These are phyloP conservation scores for Okapia johnstoni DNA, from an alignment of 2,113 vertebrate genomes.

Conservation along the genomic window DNA sequence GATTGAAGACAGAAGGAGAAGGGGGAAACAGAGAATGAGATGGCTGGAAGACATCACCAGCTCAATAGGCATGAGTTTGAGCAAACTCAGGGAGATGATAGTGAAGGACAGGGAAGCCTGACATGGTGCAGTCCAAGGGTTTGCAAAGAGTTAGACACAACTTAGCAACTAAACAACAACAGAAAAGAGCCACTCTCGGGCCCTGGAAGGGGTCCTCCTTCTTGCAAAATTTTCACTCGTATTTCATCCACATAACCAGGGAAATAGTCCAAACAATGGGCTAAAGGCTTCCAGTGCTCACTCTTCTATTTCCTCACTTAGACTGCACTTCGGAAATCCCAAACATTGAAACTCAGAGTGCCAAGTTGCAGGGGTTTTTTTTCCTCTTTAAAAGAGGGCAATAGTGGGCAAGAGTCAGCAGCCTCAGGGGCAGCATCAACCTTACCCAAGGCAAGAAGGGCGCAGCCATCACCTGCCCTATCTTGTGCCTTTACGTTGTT, in stretches of 20 bases:
- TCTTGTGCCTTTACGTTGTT: not conserved
- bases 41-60: not conserved
- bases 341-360: not conserved
- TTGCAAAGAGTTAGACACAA: not conserved
- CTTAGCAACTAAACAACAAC: not conserved
- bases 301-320: not conserved
- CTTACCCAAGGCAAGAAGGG: not conserved
- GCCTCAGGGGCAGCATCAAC: not conserved
- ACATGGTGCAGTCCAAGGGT: not conserved
- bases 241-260: not conserved
- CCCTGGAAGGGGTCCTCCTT: not conserved
- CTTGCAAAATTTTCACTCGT: not conserved
- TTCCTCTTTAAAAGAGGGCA: not conserved
- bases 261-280: not conserved
- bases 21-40: not conserved
- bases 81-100: not conserved
- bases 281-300: not conserved
- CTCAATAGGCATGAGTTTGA: not conserved
- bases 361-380: fast-evolving
- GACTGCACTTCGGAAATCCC: not conserved
- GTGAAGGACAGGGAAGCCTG: not conserved
- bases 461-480: fast-evolving
- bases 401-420: not conserved
- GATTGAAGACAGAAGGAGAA: not conserved
- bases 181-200: not conserved